phyloP scores from a whole-genome alignment of 2,888 invertebrate genomes.

The Cataglyphis cursor region DNA sequence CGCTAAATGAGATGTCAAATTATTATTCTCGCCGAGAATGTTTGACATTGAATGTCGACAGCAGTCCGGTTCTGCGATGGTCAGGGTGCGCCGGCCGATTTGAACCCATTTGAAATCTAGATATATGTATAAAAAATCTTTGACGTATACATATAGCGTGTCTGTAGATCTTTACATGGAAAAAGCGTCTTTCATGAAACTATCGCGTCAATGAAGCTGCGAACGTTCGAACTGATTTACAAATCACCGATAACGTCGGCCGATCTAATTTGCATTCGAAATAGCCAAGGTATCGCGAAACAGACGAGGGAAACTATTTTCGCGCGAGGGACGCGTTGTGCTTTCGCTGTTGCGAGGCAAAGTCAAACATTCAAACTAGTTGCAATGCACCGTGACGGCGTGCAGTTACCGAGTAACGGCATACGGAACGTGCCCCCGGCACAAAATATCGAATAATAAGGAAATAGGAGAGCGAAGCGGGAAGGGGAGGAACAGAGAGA shows the following conservation, averaged over 20 bases:
- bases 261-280: conserved; percentile 53
- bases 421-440: conserved; percentile 83
- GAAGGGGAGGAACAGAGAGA: background rate
- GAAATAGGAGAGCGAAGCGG: conserved; percentile 65
- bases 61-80: background rate
- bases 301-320: conserved; percentile 58
- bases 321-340: conserved; percentile 42
- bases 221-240: background rate
- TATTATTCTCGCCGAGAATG: background rate
- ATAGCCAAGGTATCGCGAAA: conserved; percentile 35
- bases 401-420: conserved; percentile 75
- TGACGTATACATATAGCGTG: background rate
- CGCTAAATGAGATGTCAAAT: background rate
- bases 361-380: conserved; percentile 72
- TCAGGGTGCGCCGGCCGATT: background rate
- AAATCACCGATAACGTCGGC: conserved; percentile 13
- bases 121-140: background rate
- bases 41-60: background rate
- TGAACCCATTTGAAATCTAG: background rate
- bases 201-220: background rate
- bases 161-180: background rate
- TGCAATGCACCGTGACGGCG: conserved; percentile 76
- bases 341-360: conserved; percentile 66
- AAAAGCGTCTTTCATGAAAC: background rate
- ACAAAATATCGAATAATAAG: conserved; percentile 84